Percentiles rank a stretch among this genome's conserved stretches.
Conservation (phyloP, 2,113 vertebrate species). For the Lethenteron camtschaticum region DNA sequence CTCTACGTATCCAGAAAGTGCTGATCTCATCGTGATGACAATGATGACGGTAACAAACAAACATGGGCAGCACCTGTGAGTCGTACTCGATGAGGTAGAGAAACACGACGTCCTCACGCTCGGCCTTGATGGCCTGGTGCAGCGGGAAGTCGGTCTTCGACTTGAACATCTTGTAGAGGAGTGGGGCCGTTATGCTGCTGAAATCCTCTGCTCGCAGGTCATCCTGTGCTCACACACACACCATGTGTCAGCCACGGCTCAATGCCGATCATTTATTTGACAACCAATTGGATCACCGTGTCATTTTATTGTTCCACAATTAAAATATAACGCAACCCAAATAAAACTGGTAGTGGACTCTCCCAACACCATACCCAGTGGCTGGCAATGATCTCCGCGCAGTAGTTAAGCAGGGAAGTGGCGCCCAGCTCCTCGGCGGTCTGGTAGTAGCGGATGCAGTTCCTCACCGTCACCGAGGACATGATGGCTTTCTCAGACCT, state of each 20-base stretch:
- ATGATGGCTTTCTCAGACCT: slow-evolving; percentile 96
- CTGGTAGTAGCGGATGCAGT: slow-evolving; percentile 96
- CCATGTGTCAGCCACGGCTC: background rate
- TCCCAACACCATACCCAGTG: slow-evolving; percentile 59
- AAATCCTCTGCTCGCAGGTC: slow-evolving; percentile 89
- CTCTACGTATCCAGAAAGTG: too few relatives aligned
- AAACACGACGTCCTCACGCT: slow-evolving; percentile 91
- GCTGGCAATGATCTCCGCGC: slow-evolving; percentile 89
- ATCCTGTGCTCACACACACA: slow-evolving; percentile 28
- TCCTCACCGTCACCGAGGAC: slow-evolving; percentile 88
- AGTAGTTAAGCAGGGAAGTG: slow-evolving; percentile 72
- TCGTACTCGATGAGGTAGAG: slow-evolving; percentile 95
- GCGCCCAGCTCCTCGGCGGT: slow-evolving; percentile 83
- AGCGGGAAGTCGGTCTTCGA: slow-evolving; percentile 87
- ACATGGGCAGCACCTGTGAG: slow-evolving; percentile 38
- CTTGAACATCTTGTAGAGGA: slow-evolving; percentile 95
- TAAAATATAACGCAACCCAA: background rate
- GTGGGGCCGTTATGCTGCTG: slow-evolving; percentile 81
- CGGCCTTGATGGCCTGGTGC: slow-evolving; percentile 91
- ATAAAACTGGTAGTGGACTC: background rate
- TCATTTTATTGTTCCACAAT: background rate
- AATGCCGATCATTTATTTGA: background rate
- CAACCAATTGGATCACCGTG: background rate
- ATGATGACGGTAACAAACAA: too few relatives aligned
- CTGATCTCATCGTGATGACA: too few relatives aligned